Conservation (phyloP, 1,140 invertebrate species). For the Riptortus pedestris region DNA sequence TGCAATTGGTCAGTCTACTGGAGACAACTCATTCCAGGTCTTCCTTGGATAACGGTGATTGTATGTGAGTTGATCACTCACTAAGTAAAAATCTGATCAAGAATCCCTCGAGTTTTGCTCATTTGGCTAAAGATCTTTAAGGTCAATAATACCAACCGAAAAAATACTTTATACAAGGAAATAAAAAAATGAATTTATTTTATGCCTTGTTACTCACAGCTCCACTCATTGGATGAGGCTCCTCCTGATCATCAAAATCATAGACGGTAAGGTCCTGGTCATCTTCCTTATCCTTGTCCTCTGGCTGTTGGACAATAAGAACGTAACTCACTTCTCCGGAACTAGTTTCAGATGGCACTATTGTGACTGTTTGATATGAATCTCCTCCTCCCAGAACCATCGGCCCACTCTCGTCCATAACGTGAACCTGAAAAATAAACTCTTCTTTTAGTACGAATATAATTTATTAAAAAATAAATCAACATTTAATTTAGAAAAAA, state of each 20-base stretch:
- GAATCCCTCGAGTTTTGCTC: no score
- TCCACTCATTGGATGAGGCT: slow-evolving; percentile 37
- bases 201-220: slow-evolving; percentile 26
- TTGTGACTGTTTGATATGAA: slow-evolving; percentile 71
- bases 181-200: no score
- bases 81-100: no score
- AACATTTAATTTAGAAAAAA: background rate
- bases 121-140: no score
- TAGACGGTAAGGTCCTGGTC: slow-evolving; percentile 53
- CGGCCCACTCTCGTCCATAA: slow-evolving; percentile 25
- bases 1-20: no score
- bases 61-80: no score
- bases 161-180: no score
- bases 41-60: no score
- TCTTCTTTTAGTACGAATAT: no score
- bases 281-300: slow-evolving; percentile 47
- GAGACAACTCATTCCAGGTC: no score
- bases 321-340: slow-evolving; percentile 80
- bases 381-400: slow-evolving; percentile 38
- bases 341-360: slow-evolving; percentile 70
- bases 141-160: no score
- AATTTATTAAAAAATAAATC: background rate
- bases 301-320: slow-evolving; percentile 69
- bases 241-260: slow-evolving; percentile 54
- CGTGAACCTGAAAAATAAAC: slow-evolving; percentile 19